Base-by-base conservation (phyloP, 2,888 invertebrate species). In the Archaeoteleia sp. region DNA sequence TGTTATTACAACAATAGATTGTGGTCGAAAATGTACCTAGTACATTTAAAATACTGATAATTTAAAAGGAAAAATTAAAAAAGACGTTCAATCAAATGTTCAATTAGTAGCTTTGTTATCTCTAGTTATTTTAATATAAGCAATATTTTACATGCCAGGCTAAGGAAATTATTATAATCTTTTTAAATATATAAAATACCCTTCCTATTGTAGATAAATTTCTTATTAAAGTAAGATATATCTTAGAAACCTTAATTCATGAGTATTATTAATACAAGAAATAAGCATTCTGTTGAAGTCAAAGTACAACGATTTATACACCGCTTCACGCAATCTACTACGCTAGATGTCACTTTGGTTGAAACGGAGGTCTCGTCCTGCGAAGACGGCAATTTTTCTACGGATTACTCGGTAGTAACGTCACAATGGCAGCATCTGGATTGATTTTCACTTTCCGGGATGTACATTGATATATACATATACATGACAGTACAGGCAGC, bases 341-440 rank as follows among this genome's bases (percentile, higher is more conserved):
- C 40, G 30, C 37, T 65, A 46, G 58, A 65, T 48, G 65, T 57
- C 57, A 53, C 55, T 53, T 40, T n/a, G 46, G 58, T 65, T 53
- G 65, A 57, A 63, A 40, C 57, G 65, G 34, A 49, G 54, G 54
- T 58, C 62, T 46, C 40, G 30, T 55, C 40, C 46, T 48, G 23
- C 55, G 71, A 74, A 72, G 71, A 70, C 62, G 75, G 73, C 74
- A 75, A 77, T 75, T 77, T 73, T 75, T 72, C 57, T 49, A 63
- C 73, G 77, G 75, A 78, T 80, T 78, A 78, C 73, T 67, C 55
- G 72, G 57, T 71, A 74, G 57, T 73, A 71, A 75, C 71, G 68
- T 71, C 72, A 72, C 76, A 78, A 79, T 80, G 73, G 78, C 76
- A 76, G 72, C 62, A 74, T 72, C 74, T 74, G 72, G 72, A 75